Conservation (phyloP, 2,797 vertebrate species). For the Ciconia nigra region DNA sequence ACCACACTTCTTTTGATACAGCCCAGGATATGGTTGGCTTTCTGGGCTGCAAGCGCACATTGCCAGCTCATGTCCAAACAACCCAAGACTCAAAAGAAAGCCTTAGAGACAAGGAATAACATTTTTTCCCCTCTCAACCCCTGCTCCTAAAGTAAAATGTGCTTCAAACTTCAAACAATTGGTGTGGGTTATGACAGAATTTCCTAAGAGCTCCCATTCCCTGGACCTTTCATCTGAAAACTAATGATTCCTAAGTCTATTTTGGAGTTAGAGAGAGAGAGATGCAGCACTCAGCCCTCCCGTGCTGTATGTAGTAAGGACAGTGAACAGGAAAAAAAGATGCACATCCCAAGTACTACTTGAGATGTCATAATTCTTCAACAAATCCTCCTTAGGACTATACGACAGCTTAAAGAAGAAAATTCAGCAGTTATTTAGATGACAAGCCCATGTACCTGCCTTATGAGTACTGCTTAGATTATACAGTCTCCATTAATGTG, state of each 20-base stretch:
- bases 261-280: neutral
- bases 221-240: neutral
- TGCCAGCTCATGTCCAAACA: neutral
- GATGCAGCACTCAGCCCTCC: neutral
- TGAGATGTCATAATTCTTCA: neutral
- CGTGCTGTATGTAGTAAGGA: neutral
- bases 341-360: neutral
- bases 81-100: neutral
- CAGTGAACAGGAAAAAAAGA: neutral
- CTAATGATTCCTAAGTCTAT: neutral
- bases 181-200: neutral
- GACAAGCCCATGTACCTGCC: neutral
- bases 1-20: neutral
- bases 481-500: neutral
- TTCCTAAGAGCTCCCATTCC: neutral
- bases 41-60: neutral
- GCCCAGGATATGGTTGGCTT: neutral
- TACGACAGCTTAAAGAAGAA: neutral
- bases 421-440: neutral
- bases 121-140: neutral
- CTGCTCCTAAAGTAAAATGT: neutral
- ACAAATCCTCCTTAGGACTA: neutral
- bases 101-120: neutral
- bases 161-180: neutral
- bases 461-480: neutral